Evolutionary conservation across 1,140 invertebrate genomes (phyloP), one percentile per base, ranked within the genome.

Genomic region (Vanessa tameamea): DNA sequence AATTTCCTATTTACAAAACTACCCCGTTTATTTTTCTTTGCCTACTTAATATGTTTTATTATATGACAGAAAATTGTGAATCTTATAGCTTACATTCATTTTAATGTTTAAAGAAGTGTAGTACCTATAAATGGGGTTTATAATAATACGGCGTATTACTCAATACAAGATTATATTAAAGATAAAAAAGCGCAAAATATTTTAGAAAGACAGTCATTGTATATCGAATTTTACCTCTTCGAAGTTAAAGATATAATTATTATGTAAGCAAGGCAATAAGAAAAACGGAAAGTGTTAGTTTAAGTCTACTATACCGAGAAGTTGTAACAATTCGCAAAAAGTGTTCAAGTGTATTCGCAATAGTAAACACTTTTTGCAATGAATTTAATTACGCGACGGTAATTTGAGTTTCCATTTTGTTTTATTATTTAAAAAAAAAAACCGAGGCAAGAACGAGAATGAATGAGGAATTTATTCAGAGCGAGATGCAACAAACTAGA

Each of bases 371-470:
- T 59, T 13, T 26, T 59, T 26, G 23, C 55, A 26, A 53, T 31
- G 23, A 59, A 59, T 59, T 59, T 23, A 59, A 59, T 53, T 59
- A 59, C 55, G 55, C 8, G 55, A 59, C 55, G 3, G 55, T 20
- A 61, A 69, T 69, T 43, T 20, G 31, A 69, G 55, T 69, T 69
- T 69, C 43, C 51, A 43, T 69, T 69, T 69, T 47, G 66, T 55
- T 23, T 69, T 43, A 47, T 59, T 61, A 53, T 16, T 61, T 43
- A 43, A 43, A 43, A 69, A 47, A 61, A 61, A 69, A 20, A 61
- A 20, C 20, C 20, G 31, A 11, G 31, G 3, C 11, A 59, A 15
- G 23, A 59, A 31, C 23, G 20, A 14, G 55, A 59, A 59, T 26
- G 12, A 59, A 59, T 59, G 20, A 59, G 55, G 55, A 59, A 59